Evolutionary conservation across 2,888 invertebrate species (phyloP), one percentile per base, ranked within the genome.

Genomic region (Didymodactylos carnosus): DNA sequence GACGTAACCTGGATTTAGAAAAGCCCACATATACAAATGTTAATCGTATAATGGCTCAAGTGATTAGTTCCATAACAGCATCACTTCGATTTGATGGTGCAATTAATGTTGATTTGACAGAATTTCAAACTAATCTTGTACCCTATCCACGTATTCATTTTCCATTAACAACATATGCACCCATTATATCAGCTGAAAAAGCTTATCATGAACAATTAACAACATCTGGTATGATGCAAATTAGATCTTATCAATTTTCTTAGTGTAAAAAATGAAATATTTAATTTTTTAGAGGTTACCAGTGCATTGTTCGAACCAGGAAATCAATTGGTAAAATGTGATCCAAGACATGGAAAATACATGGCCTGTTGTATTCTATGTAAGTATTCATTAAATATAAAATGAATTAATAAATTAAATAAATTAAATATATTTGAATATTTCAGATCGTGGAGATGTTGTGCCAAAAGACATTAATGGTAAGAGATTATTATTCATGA

Each of bases 21-120:
- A 85, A 90, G 71, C 91, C 91, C 0, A 88, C 90, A 79, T 91
- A 91, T 82, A 92, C 88, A 51, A 91, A 91, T 82, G 85, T 94
- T 82, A 95, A 95, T 86, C 87, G 94, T 80, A 87, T 94, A 79
- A 94, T 94, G 80, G 71, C 71, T 27, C 71, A 71, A 40, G 71
- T 71, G 14, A 46, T 71, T 39, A 29, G 27, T 27, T 71, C 71
- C 4, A 71, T 71, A 27, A 71, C 71, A 6, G 71, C 71, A 25
- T 71, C 71, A 29, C 46, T 71, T n/a, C 41, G 71, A 14, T 71
- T 71, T n/a, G 71, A 71, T 35, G 71, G 71, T 29, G 71, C 71
- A n/a, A 46, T 71, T 29, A 71, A 71, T 46, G 71, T 71, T 71
- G 71, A 71, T n/a, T 35, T 71, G 6, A 71, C 71, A 16, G 71